Conservation (phyloP, 2,113 vertebrate species). For the Alouatta palliata region DNA sequence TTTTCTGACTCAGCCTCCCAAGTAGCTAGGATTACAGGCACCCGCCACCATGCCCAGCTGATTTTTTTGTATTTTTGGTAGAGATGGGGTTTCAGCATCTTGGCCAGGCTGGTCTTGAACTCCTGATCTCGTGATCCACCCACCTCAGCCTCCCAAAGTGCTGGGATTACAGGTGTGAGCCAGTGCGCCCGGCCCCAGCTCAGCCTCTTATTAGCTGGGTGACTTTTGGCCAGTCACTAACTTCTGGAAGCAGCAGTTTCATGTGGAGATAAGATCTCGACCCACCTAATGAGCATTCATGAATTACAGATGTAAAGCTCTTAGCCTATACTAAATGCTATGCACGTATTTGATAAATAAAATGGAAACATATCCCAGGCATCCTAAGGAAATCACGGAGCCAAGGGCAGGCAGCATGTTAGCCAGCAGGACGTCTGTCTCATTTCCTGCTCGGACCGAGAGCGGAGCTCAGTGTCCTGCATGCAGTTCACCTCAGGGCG, state of each 20-base stretch:
- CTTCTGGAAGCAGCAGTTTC: not conserved
- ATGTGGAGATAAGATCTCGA: not conserved
- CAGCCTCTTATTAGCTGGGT: not conserved
- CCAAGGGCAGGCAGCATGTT: too few species aligned
- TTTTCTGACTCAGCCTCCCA: too few species aligned
- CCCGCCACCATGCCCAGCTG: too few species aligned
- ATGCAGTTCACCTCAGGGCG: not conserved
- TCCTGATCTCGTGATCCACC: too few species aligned
- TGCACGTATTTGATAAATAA: not conserved
- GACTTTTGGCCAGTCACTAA: not conserved
- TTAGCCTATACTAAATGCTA: not conserved
- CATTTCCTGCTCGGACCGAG: not conserved
- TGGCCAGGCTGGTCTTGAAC: too few species aligned
- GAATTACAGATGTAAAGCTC: not conserved
- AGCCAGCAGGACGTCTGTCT: not conserved
- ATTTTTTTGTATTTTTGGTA: too few species aligned
- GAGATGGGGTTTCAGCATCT: too few species aligned
- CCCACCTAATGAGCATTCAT: not conserved
- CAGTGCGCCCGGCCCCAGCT: not conserved
- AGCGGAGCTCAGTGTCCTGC: accelerated
- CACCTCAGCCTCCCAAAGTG: too few species aligned
- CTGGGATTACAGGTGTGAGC: too few species aligned
- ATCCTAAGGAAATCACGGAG: not conserved
- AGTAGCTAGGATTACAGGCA: too few species aligned
- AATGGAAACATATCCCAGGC: not conserved